phyloP scores from a whole-genome alignment of 2,797 vertebrate genomes.

The Bucorvus abyssinicus region DNA sequence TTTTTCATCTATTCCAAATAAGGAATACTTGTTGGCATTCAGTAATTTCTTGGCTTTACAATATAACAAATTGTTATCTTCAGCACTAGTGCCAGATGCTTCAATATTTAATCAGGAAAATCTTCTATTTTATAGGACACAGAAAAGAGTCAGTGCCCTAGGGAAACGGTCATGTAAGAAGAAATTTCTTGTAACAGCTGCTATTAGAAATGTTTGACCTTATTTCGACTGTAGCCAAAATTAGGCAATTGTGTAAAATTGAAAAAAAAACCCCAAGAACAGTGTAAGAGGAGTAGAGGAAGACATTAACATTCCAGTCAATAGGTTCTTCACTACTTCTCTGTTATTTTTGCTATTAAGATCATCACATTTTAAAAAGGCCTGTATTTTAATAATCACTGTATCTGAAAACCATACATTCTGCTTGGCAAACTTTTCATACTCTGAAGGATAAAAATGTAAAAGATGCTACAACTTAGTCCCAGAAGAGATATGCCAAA shows the following conservation, averaged over 20 bases:
- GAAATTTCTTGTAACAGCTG: constrained; percentile 15
- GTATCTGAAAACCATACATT: neutral
- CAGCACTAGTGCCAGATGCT: neutral
- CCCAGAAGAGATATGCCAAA: neutral
- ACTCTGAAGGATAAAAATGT: neutral
- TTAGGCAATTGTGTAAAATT: neutral
- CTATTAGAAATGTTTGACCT: constrained; percentile 15
- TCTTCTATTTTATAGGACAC: neutral
- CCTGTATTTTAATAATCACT: neutral
- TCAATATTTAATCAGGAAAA: constrained; percentile 4
- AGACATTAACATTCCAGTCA: neutral
- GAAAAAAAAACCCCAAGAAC: neutral
- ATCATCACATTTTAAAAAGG: neutral
- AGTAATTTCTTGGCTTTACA: neutral
- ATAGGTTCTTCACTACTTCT: neutral
- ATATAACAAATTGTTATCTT: neutral
- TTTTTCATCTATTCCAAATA: neutral
- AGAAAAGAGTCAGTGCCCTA: neutral
- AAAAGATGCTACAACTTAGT: neutral
- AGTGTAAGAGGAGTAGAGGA: neutral
- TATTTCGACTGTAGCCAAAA: neutral
- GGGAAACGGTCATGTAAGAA: neutral
- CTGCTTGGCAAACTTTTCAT: neutral
- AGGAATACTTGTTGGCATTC: neutral
- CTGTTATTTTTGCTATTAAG: neutral